These are phyloP conservation scores for Taxidea taxus DNA, from an alignment of 2,113 vertebrate genomes.

Conservation along the genomic window DNA sequence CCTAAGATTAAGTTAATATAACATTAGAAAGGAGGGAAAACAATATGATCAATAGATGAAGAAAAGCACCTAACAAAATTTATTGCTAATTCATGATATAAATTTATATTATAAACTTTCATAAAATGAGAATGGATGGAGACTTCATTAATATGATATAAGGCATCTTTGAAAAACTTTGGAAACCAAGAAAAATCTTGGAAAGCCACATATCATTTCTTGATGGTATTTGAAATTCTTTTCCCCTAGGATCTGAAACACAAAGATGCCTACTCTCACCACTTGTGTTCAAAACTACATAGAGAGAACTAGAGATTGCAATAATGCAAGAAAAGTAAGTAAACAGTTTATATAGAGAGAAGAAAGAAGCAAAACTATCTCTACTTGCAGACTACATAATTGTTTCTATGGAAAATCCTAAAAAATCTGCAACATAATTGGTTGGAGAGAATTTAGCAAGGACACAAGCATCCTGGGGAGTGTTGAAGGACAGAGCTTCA, in stretches of 20 bases:
- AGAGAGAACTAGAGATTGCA: not conserved
- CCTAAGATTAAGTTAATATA: not conserved
- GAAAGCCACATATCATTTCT: not conserved
- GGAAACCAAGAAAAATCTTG: not conserved
- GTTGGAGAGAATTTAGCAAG: not conserved
- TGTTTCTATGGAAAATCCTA: not conserved
- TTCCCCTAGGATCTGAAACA: not conserved
- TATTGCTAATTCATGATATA: not conserved
- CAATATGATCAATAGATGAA: not conserved
- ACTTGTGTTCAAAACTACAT: not conserved
- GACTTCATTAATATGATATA: not conserved
- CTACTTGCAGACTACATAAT: not conserved
- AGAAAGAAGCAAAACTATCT: not conserved
- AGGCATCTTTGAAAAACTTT: not conserved
- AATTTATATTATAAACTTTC: not conserved
- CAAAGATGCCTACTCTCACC: not conserved
- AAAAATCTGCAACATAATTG: not conserved
- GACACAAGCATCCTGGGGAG: not conserved
- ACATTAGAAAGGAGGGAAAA: not conserved
- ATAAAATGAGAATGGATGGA: not conserved
- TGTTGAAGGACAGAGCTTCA: not conserved
- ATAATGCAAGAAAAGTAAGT: slow-evolving; percentile 11
- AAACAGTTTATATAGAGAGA: not conserved
- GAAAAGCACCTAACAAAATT: not conserved
- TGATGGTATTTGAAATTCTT: not conserved